A percentile compares a stretch with the other conserved stretches of the same genome.
Evolutionary conservation across 2,888 invertebrate species (phyloP).

Genomic region (Automeris io): DNA sequence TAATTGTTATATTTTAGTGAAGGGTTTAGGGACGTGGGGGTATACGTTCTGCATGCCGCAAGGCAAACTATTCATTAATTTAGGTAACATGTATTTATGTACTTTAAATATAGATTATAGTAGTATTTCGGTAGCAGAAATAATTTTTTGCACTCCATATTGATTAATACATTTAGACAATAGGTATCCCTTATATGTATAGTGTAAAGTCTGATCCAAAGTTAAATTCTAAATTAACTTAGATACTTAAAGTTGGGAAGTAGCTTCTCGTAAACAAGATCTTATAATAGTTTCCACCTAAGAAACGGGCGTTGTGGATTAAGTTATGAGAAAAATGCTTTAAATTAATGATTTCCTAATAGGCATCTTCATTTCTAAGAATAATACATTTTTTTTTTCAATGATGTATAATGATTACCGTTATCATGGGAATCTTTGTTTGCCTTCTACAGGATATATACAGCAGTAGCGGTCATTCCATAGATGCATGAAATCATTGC

Average conservation of each 20-base stretch:
- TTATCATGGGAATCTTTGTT: neutral
- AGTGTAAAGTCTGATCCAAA: slow-evolving; percentile 21
- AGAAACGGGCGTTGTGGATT: slow-evolving; percentile 23
- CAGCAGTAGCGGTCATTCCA: neutral
- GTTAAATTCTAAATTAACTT: slow-evolving; percentile 34
- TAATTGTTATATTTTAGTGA: too few relatives aligned
- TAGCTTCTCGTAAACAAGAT: slow-evolving; percentile 38
- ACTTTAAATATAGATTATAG: too few relatives aligned
- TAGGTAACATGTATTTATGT: too few relatives aligned
- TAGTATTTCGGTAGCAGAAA: too few relatives aligned
- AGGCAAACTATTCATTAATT: too few relatives aligned
- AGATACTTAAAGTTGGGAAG: slow-evolving; percentile 35
- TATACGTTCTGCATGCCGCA: too few relatives aligned
- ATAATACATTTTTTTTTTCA: neutral
- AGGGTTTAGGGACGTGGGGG: too few relatives aligned
- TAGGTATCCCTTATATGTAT: too few relatives aligned
- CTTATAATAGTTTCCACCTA: slow-evolving; percentile 37
- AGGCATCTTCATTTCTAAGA: neutral
- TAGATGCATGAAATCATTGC: too few relatives aligned
- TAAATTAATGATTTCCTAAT: slow-evolving; percentile 6
- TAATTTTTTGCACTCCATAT: too few relatives aligned
- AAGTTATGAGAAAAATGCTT: slow-evolving; percentile 19
- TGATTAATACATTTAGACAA: too few relatives aligned
- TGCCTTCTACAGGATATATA: neutral
- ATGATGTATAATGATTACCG: too few relatives aligned